Conservation (phyloP, 2,113 vertebrate species). For the Pterocles burchelli region DNA sequence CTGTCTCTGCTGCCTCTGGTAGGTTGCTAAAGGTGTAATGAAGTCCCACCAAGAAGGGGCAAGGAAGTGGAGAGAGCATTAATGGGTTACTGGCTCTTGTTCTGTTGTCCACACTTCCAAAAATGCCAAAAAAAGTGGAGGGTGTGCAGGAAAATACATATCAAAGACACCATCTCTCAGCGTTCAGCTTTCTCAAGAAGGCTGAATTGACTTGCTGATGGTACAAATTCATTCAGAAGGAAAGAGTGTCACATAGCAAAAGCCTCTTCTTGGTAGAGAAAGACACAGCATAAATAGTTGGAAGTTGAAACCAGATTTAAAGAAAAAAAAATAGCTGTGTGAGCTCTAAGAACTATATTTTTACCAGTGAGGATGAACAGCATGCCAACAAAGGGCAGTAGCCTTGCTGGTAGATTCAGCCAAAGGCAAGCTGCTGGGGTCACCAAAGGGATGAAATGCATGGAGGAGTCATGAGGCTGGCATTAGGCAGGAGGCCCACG, state of each 20-base stretch:
- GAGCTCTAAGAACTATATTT: not conserved
- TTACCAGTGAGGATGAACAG: not conserved
- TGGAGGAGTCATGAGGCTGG: not conserved
- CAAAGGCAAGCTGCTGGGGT: not conserved
- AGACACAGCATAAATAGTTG: not conserved
- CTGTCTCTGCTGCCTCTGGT: not conserved
- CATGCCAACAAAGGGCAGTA: not conserved
- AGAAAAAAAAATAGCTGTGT: not conserved
- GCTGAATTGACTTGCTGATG: not conserved
- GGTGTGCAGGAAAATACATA: not conserved
- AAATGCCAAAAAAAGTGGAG: not conserved
- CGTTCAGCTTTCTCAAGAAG: not conserved
- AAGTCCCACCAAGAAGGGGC: not conserved
- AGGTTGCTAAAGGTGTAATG: not conserved
- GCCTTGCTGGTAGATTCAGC: not conserved
- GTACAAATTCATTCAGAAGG: not conserved
- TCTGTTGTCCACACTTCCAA: not conserved
- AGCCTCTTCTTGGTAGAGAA: not conserved
- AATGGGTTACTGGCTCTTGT: not conserved
- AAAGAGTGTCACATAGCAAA: not conserved
- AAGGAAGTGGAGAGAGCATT: not conserved
- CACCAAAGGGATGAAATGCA: fast-evolving
- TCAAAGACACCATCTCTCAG: not conserved
- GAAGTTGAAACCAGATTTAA: not conserved
- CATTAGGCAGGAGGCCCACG: fast-evolving